These are phyloP conservation scores for Ostrea edulis DNA, from an alignment of 1,140 invertebrate genomes.

Conservation along the genomic window DNA sequence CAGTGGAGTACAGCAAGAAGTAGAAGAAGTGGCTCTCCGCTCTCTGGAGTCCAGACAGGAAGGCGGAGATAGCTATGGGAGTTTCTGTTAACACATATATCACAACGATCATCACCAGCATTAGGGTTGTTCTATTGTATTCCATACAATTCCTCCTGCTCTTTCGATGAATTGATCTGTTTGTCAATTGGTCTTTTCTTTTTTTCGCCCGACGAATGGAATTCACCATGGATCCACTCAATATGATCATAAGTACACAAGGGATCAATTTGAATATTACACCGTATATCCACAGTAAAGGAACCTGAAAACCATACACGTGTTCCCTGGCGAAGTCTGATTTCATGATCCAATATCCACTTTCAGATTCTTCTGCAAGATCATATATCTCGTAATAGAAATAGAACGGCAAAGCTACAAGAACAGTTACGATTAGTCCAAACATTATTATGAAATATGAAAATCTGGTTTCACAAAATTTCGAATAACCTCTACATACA, in stretches of 20 bases:
- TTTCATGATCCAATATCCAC: constrained; percentile 29
- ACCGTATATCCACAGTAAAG: constrained; percentile 11
- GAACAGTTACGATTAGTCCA: not conserved
- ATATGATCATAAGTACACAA: not conserved
- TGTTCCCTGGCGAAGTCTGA: not conserved
- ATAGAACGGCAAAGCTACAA: constrained; percentile 30
- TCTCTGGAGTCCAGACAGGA: not conserved
- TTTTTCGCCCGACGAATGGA: not conserved
- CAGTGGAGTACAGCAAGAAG: not conserved
- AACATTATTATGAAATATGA: not conserved
- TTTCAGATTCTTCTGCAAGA: not conserved
- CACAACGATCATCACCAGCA: constrained; percentile 18
- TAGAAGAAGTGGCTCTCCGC: constrained; percentile 17
- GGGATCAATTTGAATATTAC: constrained; percentile 20
- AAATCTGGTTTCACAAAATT: not conserved
- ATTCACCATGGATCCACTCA: constrained; percentile 8
- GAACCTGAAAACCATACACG: not conserved
- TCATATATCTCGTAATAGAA: constrained; percentile 34
- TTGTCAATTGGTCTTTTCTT: not conserved
- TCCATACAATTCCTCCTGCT: not conserved
- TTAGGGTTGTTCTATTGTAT: constrained; percentile 30
- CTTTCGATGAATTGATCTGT: not conserved
- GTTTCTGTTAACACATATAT: not conserved
- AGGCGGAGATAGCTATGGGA: constrained; percentile 17
- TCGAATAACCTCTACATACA: not conserved